Conservation (phyloP, 2,888 invertebrate species). For the Eudemis profundana region DNA sequence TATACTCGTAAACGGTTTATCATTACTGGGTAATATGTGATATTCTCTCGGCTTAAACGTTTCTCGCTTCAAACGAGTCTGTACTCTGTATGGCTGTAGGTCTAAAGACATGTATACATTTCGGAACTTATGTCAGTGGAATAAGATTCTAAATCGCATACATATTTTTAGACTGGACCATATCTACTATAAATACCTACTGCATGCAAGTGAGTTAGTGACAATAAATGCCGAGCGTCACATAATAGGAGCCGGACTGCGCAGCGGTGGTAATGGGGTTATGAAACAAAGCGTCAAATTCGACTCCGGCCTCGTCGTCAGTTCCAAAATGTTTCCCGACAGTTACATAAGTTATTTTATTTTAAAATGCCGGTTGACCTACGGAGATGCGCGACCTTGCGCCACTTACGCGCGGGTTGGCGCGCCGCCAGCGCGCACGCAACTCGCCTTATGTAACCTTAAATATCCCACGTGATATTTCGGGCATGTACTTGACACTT, state of each 20-base stretch:
- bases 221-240: background rate
- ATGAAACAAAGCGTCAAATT: constrained; percentile 22
- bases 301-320: constrained; percentile 10
- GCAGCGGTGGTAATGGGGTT: background rate
- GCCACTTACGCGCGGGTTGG: constrained; percentile 18
- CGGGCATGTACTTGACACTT: constrained; percentile 16
- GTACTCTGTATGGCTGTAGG: too few relatives aligned
- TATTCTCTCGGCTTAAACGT: background rate
- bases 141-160: too few relatives aligned
- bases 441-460: constrained; percentile 16
- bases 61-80: too few relatives aligned
- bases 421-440: constrained; percentile 18
- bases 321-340: constrained; percentile 13
- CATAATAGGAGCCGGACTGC: background rate
- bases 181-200: background rate
- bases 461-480: constrained; percentile 24
- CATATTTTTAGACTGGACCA: too few relatives aligned
- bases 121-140: too few relatives aligned
- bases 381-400: constrained; percentile 15
- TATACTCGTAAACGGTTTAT: background rate
- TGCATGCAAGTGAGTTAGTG: background rate
- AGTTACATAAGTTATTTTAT: constrained; percentile 28
- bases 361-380: constrained; percentile 29
- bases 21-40: background rate
- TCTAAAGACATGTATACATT: too few relatives aligned